Conservation (phyloP, 2,797 vertebrate species). For the Eulemur albifrons region DNA sequence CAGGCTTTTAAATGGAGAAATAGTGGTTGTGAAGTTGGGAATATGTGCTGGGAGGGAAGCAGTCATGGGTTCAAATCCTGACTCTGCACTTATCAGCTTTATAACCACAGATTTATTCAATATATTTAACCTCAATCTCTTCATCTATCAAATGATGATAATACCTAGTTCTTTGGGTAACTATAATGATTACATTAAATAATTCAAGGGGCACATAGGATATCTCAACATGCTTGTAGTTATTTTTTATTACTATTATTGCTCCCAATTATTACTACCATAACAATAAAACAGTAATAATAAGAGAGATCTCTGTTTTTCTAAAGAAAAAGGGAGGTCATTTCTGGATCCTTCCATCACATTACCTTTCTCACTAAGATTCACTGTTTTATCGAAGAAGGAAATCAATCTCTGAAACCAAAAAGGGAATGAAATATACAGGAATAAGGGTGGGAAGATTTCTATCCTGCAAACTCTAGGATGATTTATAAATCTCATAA, state of each 20-base stretch:
- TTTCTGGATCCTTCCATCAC: background rate
- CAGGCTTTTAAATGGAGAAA: background rate
- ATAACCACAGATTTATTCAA: background rate
- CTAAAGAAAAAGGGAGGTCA: slow-evolving; percentile 5
- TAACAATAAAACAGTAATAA: slow-evolving; percentile 30
- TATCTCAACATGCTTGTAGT: background rate
- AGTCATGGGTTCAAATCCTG: background rate
- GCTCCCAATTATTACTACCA: background rate
- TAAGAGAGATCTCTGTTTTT: background rate
- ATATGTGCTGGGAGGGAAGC: background rate
- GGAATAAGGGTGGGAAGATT: background rate
- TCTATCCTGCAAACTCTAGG: background rate
- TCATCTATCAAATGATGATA: background rate
- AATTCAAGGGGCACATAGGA: background rate
- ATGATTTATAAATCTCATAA: background rate
- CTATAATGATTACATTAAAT: background rate
- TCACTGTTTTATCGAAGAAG: background rate
- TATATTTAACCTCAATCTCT: background rate
- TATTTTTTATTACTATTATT: slow-evolving; percentile 28
- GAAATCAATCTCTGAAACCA: background rate
- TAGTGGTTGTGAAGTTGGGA: background rate
- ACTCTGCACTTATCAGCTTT: background rate
- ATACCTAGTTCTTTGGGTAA: background rate
- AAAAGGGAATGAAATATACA: background rate
- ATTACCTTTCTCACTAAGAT: background rate